Percentiles rank a stretch among this genome's conserved stretches.
These are phyloP conservation scores for Eptesicus fuscus DNA, from an alignment of 2,113 vertebrate genomes.

Conservation along the genomic window DNA sequence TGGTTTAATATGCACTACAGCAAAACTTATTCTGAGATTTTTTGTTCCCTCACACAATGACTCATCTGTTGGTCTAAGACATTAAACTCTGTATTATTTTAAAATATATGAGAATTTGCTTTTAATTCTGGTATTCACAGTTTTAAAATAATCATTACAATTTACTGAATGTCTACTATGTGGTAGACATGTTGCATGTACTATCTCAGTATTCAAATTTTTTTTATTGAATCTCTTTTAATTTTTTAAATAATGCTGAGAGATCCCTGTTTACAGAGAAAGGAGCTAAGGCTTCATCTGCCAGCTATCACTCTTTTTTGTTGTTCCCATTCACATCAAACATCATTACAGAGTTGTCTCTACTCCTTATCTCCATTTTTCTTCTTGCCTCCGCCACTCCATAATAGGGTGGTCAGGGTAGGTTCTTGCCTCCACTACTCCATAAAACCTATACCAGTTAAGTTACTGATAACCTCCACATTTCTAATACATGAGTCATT, in stretches of 20 bases:
- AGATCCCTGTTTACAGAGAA: not conserved
- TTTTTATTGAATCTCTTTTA: not conserved
- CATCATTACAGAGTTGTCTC: not conserved
- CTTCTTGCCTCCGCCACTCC: not conserved
- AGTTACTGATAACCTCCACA: not conserved
- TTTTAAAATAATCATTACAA: constrained; percentile 1
- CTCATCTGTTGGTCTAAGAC: constrained; percentile 30
- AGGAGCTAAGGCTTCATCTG: not conserved
- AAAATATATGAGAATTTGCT: not conserved
- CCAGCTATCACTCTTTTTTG: not conserved
- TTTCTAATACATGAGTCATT: not conserved
- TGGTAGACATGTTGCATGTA: not conserved
- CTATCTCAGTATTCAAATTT: not conserved
- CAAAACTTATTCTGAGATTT: constrained; percentile 48
- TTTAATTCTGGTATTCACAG: not conserved
- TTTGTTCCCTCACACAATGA: constrained; percentile 34
- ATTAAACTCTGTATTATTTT: constrained; percentile 25
- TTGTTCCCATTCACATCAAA: not conserved
- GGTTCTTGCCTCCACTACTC: not conserved
- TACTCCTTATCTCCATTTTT: not conserved
- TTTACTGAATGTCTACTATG: not conserved
- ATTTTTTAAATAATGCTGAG: not conserved
- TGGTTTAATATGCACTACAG: constrained; percentile 31
- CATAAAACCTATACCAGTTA: not conserved
- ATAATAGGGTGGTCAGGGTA: too few species aligned